A percentile compares a stretch with the other conserved stretches of the same genome.
Conservation (phyloP, 2,797 vertebrate species). For the Petrocephalus schoutedeni region DNA sequence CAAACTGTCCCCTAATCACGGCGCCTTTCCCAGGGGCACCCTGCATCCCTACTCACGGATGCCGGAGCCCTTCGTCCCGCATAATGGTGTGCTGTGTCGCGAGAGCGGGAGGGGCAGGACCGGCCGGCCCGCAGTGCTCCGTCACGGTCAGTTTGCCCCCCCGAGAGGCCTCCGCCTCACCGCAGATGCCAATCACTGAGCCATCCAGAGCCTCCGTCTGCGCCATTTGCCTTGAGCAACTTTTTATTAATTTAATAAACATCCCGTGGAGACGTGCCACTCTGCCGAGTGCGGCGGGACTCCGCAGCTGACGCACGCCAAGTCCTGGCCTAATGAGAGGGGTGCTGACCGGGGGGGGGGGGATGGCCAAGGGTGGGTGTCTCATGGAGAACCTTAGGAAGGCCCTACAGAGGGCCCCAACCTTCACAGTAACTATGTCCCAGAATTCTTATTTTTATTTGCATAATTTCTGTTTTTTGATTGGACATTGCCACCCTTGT, state of each 20-base stretch:
- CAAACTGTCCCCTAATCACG: not conserved
- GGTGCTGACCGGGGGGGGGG: not conserved
- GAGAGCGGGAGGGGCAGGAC: not conserved
- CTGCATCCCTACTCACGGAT: not conserved
- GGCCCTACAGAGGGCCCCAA: not conserved
- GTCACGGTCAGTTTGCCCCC: conserved; percentile 30
- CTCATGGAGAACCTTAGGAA: not conserved
- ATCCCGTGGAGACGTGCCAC: conserved; percentile 29
- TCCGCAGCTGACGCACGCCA: not conserved
- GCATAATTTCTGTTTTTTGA: not conserved
- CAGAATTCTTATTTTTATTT: not conserved
- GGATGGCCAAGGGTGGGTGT: not conserved
- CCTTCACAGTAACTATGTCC: not conserved
- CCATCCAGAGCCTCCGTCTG: conserved; percentile 15
- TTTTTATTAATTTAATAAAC: conserved; percentile 50
- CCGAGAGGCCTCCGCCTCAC: conserved; percentile 16
- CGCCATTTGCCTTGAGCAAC: conserved; percentile 44
- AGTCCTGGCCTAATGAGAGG: conserved; percentile 1
- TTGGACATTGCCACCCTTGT: not conserved
- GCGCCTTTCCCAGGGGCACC: not conserved
- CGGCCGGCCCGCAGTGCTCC: conserved; percentile 13
- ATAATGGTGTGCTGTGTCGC: not conserved
- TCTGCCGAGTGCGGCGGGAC: not conserved
- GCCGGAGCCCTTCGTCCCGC: not conserved
- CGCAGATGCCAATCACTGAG: conserved; percentile 37